Base-by-base conservation (phyloP, 2,113 vertebrate genomes). In the Camelus bactrianus region DNA sequence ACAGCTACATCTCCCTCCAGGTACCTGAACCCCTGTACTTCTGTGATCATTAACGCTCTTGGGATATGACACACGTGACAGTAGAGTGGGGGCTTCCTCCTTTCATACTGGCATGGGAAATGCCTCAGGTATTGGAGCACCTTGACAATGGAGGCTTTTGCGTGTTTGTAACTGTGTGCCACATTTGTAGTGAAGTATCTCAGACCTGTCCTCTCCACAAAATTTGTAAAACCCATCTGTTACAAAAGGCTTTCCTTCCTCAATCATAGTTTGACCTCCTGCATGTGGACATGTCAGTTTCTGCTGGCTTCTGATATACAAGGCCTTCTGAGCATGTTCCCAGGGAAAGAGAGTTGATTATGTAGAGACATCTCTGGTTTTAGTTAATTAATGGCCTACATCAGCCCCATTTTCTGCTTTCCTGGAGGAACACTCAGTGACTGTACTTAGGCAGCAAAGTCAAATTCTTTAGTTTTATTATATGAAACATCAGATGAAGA, bases 301-400 rank as follows among this genome's bases (percentile, higher is more conserved):
- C 95, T 96, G 70, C 85, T 97, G 93, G 81, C 72, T 96, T 96
- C 89, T 96, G 72, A 89, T 81, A 72, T 50, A 67, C 50, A 87
- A 60, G 46, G 56, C 85, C 81, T 96, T 95, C 62, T 67, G 70
- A 94, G 92, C 67, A 26, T 81, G 88, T 96, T 95, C 42, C 70
- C 52, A 38, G 84, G 95, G 94, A 96, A 96, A 81, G 95, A 83
- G 73, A 93, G 87, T 90, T 97, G 93, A 93, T 97, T 93, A 92
- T 65, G 67, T 73, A 81, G 79, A 89, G 60, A 92, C 48, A 92
- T 86, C 60, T 91, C 79, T 94, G 93, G 96, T 86, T 73, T 91
- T 90, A 83, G 67, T 93, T 84, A 96, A 92, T 96, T 89, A 97
- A 81, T 92, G 70, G 52, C 88, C 90, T 95, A 84, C 70, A 96